These are phyloP conservation scores for Tiaroga cobitis DNA, from an alignment of 2,797 vertebrate species.

Conservation along the genomic window DNA sequence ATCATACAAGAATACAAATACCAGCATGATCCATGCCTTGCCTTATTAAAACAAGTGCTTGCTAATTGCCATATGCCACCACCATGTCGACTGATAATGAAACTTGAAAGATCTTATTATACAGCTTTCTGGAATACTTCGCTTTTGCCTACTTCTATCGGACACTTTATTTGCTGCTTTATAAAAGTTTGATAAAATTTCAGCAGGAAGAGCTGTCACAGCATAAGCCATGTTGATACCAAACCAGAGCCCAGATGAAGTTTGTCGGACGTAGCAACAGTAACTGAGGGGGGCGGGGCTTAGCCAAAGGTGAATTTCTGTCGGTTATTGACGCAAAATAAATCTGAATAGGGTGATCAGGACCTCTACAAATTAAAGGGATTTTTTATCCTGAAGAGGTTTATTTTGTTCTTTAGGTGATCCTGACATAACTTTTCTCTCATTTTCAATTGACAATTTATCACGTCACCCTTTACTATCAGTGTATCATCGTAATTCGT, in stretches of 20 bases:
- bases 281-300: too few species aligned
- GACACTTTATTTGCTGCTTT: too few species aligned
- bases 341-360: not conserved
- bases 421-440: not conserved
- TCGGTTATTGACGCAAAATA: not conserved
- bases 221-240: too few species aligned
- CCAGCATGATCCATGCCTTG: slow-evolving; percentile 45
- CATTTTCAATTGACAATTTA: not conserved
- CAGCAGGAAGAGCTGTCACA: too few species aligned
- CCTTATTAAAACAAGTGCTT: slow-evolving; percentile 28
- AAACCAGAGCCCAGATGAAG: too few species aligned
- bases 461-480: not conserved
- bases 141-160: too few species aligned
- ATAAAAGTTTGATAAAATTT: too few species aligned
- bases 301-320: too few species aligned
- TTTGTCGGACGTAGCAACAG: too few species aligned
- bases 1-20: slow-evolving; percentile 45
- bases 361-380: not conserved
- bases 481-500: not conserved
- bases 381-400: not conserved
- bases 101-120: slow-evolving; percentile 18
- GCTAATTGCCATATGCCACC: slow-evolving; percentile 32
- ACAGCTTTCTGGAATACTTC: not conserved
- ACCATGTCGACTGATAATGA: slow-evolving; percentile 28
- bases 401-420: not conserved